phyloP scores from a whole-genome alignment of 2,888 invertebrate species.

The Dasysyrphus tricinctus region DNA sequence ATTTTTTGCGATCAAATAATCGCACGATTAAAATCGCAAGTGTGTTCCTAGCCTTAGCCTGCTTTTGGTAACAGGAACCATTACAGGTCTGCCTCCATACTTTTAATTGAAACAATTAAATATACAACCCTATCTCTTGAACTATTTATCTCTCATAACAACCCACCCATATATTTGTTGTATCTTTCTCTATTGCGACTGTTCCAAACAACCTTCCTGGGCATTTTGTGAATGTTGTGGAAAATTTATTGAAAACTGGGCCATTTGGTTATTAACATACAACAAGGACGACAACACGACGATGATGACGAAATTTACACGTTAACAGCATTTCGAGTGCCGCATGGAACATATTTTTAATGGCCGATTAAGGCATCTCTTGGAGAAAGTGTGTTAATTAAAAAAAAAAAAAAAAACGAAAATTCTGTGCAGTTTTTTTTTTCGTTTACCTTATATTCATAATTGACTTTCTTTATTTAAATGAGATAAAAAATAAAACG shows the following conservation, averaged over 20 bases:
- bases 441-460: conserved; percentile 7
- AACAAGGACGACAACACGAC: conserved; percentile 24
- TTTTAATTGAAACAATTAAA: too few relatives aligned
- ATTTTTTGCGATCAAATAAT: too few relatives aligned
- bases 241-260: conserved; percentile 68
- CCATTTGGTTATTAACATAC: conserved; percentile 62
- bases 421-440: conserved; percentile 8
- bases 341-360: conserved; percentile 52
- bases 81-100: too few relatives aligned
- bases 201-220: not conserved
- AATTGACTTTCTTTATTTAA: conserved; percentile 53
- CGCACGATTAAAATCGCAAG: too few relatives aligned
- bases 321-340: conserved; percentile 45
- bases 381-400: conserved; percentile 62
- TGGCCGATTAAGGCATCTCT: conserved; percentile 60
- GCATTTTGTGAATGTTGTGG: conserved; percentile 24
- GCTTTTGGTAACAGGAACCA: too few relatives aligned
- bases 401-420: conserved; percentile 27
- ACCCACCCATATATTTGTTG: not conserved
- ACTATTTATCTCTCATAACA: conserved; percentile 31
- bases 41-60: too few relatives aligned
- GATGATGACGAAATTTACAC: conserved; percentile 42
- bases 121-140: not conserved
- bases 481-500: conserved; percentile 10
- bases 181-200: conserved; percentile 3